Conservation (phyloP, 2,113 vertebrate species). For the Rhabdornis inornatus region DNA sequence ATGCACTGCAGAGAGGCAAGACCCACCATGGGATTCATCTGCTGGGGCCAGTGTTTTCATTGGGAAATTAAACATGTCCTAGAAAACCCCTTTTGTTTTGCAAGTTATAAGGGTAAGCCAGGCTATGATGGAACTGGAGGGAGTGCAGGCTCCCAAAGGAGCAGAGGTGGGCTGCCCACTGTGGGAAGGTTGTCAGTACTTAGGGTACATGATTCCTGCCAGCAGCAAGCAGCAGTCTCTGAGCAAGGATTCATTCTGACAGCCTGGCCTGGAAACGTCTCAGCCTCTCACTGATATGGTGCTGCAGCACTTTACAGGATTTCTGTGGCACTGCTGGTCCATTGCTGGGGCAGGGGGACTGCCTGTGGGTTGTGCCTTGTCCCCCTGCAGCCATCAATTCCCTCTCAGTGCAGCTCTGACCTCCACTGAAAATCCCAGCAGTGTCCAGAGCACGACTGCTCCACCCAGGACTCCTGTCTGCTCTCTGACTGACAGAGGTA, state of each 20-base stretch:
- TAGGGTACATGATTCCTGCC: neutral
- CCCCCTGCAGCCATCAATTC: neutral
- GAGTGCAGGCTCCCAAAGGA: neutral
- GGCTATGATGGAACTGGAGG: neutral
- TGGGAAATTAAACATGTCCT: neutral
- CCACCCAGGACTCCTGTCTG: neutral
- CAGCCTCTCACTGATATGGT: neutral
- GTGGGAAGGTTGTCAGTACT: neutral
- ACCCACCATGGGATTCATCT: neutral
- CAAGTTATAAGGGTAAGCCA: neutral
- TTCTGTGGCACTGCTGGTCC: neutral
- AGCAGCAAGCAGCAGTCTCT: neutral
- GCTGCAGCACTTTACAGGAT: neutral
- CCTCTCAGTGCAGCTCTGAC: neutral
- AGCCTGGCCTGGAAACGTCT: neutral
- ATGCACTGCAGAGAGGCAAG: neutral
- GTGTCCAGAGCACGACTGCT: conserved; percentile 15
- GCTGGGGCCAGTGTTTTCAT: neutral
- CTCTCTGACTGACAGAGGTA: neutral
- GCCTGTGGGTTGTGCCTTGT: neutral
- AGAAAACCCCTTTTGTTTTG: neutral
- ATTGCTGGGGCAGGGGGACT: neutral
- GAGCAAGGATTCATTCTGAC: neutral
- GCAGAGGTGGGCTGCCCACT: neutral
- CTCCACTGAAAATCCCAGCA: neutral